Evolutionary conservation across 2,888 invertebrate species (phyloP), one percentile per base, ranked within the genome.

Genomic region (Caenorhabditis sinica): DNA sequence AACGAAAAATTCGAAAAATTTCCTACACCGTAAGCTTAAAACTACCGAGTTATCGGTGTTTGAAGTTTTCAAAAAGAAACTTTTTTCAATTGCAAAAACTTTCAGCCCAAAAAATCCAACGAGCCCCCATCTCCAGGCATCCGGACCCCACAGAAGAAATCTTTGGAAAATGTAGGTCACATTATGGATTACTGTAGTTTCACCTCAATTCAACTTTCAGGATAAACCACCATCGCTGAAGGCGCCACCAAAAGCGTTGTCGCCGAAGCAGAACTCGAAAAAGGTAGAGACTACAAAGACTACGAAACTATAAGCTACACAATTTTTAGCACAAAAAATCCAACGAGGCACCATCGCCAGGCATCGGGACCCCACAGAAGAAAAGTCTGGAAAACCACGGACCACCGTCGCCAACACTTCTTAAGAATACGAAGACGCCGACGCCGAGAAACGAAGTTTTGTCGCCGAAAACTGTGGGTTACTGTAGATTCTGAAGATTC

Each of bases 41-140:
- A 40, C 1, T 40, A 1, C 4, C 11, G 13, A 40, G 1, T 40
- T 40, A 9, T 40, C 11, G 36, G 13, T 2, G 9, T 40, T 13
- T 40, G 40, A 49, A 5, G 20, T 2, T 20, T 20, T 8, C 2
- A 49, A 49, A 43, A 43, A 4, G 43, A 11, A 11, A 11, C 15
- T 43, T 49, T 49, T 49, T 20, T 17, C 13, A 49, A 49, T 49
- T 20, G 13, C 20, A 8, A 49, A 56, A 56, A 3, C 25, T 56
- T 56, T 28, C 56, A 56, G 61, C 61, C 61, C 40, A 61, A 61
- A 61, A 61, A 61, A 40, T 13, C 40, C 0, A 20, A 40, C 13
- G 61, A 40, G 2, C 23, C n/a, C 13, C 60, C 30, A 9, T n/a
- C 60, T 2, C 33, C 60, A 33, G 60, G 11, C 6, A 15, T 15